Percentiles rank a stretch among this genome's conserved stretches.
phyloP scores from a whole-genome alignment of 92 coral and sea anemone genomes.

The Parazoanthus darwini region DNA sequence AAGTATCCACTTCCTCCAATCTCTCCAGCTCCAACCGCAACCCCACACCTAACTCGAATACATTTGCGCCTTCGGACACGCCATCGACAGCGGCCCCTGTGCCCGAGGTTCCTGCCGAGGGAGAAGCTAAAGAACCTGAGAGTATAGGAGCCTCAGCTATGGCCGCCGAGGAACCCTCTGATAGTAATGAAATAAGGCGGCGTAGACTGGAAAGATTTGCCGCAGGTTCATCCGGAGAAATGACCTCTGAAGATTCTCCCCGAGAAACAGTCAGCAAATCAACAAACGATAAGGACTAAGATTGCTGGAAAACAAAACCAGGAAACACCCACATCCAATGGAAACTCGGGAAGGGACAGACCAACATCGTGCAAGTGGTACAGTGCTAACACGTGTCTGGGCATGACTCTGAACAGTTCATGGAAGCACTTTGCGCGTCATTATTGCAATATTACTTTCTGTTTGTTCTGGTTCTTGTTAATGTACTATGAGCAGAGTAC shows the following conservation, averaged over 20 bases:
- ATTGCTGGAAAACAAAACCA: background rate
- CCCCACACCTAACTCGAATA: background rate
- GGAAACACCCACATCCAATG: background rate
- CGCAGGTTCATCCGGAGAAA: slow-evolving; percentile 28
- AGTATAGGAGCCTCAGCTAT: slow-evolving; percentile 52
- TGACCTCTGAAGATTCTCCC: slow-evolving; percentile 25
- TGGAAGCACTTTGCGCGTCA: background rate
- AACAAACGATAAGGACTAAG: background rate
- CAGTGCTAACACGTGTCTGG: background rate
- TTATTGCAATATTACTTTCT: background rate
- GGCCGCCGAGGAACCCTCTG: slow-evolving; percentile 42
- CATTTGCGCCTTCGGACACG: background rate
- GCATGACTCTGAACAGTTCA: background rate
- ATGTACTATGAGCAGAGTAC: background rate
- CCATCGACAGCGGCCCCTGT: background rate
- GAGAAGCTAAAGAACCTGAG: slow-evolving; percentile 16
- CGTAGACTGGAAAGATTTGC: slow-evolving; percentile 74
- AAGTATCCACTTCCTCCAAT: background rate
- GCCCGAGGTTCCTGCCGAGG: background rate
- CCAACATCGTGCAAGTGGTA: background rate
- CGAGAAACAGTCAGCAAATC: slow-evolving; percentile 25
- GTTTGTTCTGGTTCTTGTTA: background rate
- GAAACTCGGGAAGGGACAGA: background rate
- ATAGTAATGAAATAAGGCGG: slow-evolving; percentile 75
- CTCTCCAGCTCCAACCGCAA: background rate